Base-by-base conservation (phyloP, 2,888 invertebrate genomes). In the Philaethria dido region DNA sequence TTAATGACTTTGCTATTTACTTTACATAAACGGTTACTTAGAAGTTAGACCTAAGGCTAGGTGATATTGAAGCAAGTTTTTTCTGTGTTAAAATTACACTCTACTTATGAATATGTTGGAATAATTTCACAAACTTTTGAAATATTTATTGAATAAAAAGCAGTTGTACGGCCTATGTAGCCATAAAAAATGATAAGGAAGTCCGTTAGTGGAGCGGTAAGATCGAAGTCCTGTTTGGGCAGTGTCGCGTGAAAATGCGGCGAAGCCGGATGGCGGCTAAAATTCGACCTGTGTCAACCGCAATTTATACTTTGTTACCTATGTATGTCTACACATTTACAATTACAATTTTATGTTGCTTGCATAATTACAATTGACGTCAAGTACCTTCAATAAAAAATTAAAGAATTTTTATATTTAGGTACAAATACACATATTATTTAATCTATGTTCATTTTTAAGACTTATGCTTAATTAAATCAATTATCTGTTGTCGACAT, bases 151-250 rank as follows among this genome's bases (percentile, higher is more conserved):
- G 48, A 25, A 14, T 45, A 33, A 50, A 65, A 48, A 61, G 50
- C 64, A 65, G 47, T 54, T 47, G 25, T 65, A 68, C 60, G 55
- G 62, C 54, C 62, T 63, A 48, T 48, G 59, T 68, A 59, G 54
- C 68, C 63, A 68, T 64, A 68, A 73, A 73, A 71, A 66, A 71
- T 64, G 65, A 70, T 59, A 69, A 80, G 80, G 82, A 85, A 83
- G 75, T 80, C 78, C 78, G 78, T 75, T 74, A 63, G 73, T 72
- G 77, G 74, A 78, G 78, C 80, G 79, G 79, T 85, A 86, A 88
- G 83, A 82, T 85, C 81, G 81, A 87, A 89, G 82, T 83, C 83
- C 82, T 88, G 89, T 88, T 82, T 77, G 81, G 73, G 80, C 83
- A 84, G 70, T 66, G 80, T 77, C 69, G 83, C 84, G 84, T 84